Conservation (phyloP, 2,888 invertebrate genomes). For the Dione vanillae region DNA sequence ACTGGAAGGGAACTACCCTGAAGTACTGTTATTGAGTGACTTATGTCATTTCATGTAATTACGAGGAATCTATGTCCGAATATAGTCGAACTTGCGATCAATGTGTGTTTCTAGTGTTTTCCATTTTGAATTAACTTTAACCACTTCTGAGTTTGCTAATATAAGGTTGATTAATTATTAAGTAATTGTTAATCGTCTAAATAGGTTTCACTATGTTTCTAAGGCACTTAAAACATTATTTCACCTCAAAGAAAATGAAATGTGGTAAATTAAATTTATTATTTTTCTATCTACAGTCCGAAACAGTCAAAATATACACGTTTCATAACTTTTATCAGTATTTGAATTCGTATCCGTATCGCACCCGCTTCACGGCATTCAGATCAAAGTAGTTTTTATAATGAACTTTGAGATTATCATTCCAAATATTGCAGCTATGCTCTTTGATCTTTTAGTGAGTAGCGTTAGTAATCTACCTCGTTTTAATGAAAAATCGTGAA, state of each 20-base stretch:
- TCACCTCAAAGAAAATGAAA: background rate
- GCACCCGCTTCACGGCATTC: constrained; percentile 15
- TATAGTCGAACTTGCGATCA: no score
- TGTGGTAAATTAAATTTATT: background rate
- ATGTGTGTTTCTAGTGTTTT: no score
- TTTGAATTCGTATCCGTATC: no score
- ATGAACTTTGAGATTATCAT: constrained; percentile 13
- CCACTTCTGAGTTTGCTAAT: no score
- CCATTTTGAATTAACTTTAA: no score
- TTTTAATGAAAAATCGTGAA: constrained; percentile 3
- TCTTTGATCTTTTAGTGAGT: constrained; percentile 7
- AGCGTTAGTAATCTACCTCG: background rate
- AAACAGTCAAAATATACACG: background rate
- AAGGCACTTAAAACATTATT: background rate
- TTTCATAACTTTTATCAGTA: constrained; percentile 13
- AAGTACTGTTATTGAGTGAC: no score
- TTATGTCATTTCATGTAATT: no score
- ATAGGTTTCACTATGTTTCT: background rate
- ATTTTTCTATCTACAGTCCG: background rate
- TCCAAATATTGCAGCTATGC: constrained; percentile 8
- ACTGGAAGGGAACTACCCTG: no score
- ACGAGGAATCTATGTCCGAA: no score
- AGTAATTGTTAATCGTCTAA: background rate
- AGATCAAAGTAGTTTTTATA: constrained; percentile 12
- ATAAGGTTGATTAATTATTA: no score